Base-by-base conservation (phyloP, 2,797 vertebrate species). In the Crocodylus rhombifer region DNA sequence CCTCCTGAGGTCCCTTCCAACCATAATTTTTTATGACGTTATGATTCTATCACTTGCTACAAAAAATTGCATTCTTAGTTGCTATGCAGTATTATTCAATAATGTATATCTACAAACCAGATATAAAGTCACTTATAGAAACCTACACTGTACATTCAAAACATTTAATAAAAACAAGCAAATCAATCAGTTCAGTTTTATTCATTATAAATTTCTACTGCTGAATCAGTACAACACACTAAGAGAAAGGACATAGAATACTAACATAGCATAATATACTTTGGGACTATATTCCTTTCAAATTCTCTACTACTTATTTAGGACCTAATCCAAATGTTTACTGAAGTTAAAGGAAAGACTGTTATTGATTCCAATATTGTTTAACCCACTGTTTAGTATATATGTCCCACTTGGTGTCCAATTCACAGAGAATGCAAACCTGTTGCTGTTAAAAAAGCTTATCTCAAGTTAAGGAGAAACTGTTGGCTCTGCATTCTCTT, bases 401-500 rank as follows among this genome's bases (percentile, higher is more conserved):
- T 26, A 63, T 5, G 36, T 17, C 77, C 20, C 28, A 23, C 28
- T 76, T 25, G 28, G 15, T 51, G 56, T 57, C 33, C 25, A 62
- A 55, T 12, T 42, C 1, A 0, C 1, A 1, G 36, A 69, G 30
- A 20, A 73, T 73, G 36, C 26, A 26, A 51, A 42, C 23, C 26
- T 30, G 15, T 67, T 42, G 51, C 0, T 1, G n/a, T 51, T 94
- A 79, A 80, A 86, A 65, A 51, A 71, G 21, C 10, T 28, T 1
- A 2, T 67, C 63, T 90, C n/a, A 84, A 77, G 42, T 33, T 89
- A 61, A 84, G 64, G 74, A 18, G 16, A 8, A 85, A 89, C 76
- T 60, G 74, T 69, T 76, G 93, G 82, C 84, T 84, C 95, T 80
- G 82, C 80, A 93, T 78, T 80, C 58, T 30, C 30, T n/a, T 67